Conservation (phyloP, 1,140 invertebrate genomes). For the Oscheius sp. region DNA sequence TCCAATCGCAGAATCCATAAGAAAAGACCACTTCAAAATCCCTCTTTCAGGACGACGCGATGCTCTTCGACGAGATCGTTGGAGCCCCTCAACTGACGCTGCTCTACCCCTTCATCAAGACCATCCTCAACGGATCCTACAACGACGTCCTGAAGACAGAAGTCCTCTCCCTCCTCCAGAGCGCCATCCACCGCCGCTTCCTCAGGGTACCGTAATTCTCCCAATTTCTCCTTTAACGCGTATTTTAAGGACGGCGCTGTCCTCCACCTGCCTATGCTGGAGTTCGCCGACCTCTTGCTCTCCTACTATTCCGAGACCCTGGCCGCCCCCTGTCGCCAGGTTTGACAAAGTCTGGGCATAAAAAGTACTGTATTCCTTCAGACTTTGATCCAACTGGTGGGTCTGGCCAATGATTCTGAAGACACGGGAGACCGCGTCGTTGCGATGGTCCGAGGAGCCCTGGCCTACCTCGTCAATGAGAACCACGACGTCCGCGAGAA, state of each 20-base stretch:
- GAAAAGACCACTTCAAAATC: neutral
- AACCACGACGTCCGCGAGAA: constrained; percentile 16
- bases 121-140: constrained; percentile 7
- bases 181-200: constrained; percentile 22
- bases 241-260: constrained; percentile 16
- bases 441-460: constrained; percentile 10
- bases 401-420: constrained; percentile 21
- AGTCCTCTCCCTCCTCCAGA: constrained; percentile 21
- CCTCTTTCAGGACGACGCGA: neutral
- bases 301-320: constrained; percentile 2
- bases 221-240: neutral
- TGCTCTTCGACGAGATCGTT: constrained; percentile 26
- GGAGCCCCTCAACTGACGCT: constrained; percentile 30
- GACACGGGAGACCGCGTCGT: constrained; percentile 13
- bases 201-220: neutral
- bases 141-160: neutral
- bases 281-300: constrained; percentile 14
- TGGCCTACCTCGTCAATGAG: constrained; percentile 17
- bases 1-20: neutral
- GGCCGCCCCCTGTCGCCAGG: neutral
- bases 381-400: constrained; percentile 9
- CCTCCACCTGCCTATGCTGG: constrained; percentile 15
- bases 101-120: constrained; percentile 22
- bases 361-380: too few species aligned
- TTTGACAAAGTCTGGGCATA: neutral